These are phyloP conservation scores for Gorsachius goisagi DNA, from an alignment of 2,113 vertebrate species.

Conservation along the genomic window DNA sequence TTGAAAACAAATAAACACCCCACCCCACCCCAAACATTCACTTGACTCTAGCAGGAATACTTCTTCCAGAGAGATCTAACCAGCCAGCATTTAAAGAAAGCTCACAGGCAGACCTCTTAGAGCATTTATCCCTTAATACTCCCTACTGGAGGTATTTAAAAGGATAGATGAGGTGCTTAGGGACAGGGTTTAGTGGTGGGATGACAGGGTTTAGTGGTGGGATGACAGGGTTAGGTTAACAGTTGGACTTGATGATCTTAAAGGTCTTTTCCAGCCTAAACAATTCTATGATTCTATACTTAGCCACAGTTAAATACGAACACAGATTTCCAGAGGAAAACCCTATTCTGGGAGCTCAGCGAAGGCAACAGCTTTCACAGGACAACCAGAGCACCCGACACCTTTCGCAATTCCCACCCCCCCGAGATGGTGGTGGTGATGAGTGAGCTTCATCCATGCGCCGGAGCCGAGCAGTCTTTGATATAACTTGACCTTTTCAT, in stretches of 20 bases:
- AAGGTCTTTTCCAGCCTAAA: too few species aligned
- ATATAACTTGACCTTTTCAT: not conserved
- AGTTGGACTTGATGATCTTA: too few species aligned
- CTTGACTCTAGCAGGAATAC: not conserved
- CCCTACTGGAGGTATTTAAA: not conserved
- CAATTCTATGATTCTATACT: too few species aligned
- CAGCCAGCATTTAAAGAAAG: not conserved
- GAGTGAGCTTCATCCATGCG: rapidly evolving
- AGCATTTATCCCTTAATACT: not conserved
- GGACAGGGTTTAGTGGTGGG: too few species aligned
- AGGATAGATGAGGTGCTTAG: too few species aligned
- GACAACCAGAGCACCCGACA: not conserved
- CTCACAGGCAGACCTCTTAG: not conserved
- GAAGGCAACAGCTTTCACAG: not conserved
- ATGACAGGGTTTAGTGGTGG: too few species aligned
- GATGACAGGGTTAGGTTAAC: too few species aligned
- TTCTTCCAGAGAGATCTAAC: not conserved
- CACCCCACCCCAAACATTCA: not conserved
- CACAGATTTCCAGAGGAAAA: not conserved
- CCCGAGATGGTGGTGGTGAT: rapidly evolving
- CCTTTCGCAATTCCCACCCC: not conserved
- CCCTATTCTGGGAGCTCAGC: not conserved
- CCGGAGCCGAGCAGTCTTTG: not conserved
- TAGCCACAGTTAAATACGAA: not conserved
- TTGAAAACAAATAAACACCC: not conserved